A percentile compares a stretch with the other conserved stretches of the same genome.
phyloP scores from a whole-genome alignment of 2,888 invertebrate genomes.

The Stictocephala bisonia region DNA sequence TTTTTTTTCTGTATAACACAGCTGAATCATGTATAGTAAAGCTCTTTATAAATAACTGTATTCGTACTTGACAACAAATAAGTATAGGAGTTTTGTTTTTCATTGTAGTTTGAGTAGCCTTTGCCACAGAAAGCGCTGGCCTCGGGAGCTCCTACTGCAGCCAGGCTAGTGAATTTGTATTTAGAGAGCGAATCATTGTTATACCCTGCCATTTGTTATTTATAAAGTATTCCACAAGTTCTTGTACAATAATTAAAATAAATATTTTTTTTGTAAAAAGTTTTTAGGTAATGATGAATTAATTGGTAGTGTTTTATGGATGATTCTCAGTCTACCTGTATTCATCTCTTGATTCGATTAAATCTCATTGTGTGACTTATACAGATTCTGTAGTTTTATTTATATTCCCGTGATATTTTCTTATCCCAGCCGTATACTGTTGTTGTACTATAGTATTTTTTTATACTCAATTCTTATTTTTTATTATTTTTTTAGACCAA shows the following conservation, averaged over 20 bases:
- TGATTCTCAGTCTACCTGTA: conserved; percentile 47
- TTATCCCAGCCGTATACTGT: no score
- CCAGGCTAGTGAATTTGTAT: conserved; percentile 42
- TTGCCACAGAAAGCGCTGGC: conserved; percentile 41
- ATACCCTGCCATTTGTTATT: conserved; percentile 48
- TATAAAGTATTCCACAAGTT: conserved; percentile 44
- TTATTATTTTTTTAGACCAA: no score
- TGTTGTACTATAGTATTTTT: no score
- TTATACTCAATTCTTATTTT: no score
- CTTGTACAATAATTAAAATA: conserved; percentile 42
- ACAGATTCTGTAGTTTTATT: conserved; percentile 5
- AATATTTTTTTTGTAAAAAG: conserved; percentile 43
- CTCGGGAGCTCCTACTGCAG: background rate
- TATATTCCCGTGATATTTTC: no score
- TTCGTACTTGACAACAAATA: conserved; percentile 44
- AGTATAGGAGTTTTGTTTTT: conserved; percentile 46
- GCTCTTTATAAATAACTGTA: conserved; percentile 42
- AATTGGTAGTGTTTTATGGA: conserved; percentile 37
- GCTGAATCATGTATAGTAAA: conserved; percentile 47
- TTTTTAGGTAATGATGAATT: conserved; percentile 29
- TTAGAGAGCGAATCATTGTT: conserved; percentile 45
- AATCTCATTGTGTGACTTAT: conserved; percentile 49
- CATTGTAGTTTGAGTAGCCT: conserved; percentile 49
- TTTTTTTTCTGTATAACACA: conserved; percentile 38
- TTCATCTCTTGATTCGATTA: conserved; percentile 49